Evolutionary conservation across 1,140 invertebrate species (phyloP).

Genomic region (Anastrepha obliqua): DNA sequence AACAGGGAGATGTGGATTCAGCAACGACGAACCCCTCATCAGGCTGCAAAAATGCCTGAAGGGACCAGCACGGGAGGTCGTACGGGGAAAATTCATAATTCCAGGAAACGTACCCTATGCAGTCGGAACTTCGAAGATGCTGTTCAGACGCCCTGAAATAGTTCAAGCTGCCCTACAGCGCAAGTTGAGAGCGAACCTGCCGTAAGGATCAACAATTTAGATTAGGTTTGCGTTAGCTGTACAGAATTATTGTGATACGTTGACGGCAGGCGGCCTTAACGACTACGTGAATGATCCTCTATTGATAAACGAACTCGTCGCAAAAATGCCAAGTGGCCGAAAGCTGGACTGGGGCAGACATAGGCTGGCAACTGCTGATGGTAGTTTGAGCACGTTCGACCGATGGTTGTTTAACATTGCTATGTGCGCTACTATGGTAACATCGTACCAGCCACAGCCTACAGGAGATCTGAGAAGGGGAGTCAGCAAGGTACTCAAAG

Average conservation of each 20-base stretch:
- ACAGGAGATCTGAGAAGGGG: not conserved
- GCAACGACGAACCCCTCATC: constrained; percentile 44
- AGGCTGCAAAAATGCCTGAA: constrained; percentile 50
- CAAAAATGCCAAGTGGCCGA: constrained; percentile 14
- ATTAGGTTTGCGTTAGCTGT: constrained; percentile 39
- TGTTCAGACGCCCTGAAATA: constrained; percentile 50
- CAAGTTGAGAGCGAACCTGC: constrained; percentile 18
- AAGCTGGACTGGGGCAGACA: constrained; percentile 52
- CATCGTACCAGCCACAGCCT: not conserved
- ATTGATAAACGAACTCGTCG: constrained; percentile 43
- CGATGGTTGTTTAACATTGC: constrained; percentile 34
- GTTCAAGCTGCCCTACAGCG: constrained; percentile 13
- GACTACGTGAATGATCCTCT: constrained; percentile 52
- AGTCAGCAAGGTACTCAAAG: not conserved
- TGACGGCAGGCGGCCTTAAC: constrained; percentile 20
- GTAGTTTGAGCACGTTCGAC: too few species aligned
- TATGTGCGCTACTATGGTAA: constrained; percentile 26
- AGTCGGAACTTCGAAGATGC: constrained; percentile 49
- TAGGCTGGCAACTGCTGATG: too few species aligned
- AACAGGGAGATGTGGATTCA: constrained; percentile 28
- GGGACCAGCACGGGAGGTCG: not conserved
- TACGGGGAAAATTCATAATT: too few species aligned
- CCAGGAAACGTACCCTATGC: constrained; percentile 29
- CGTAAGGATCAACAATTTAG: constrained; percentile 27
- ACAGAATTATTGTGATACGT: constrained; percentile 45